Conservation (phyloP, 2,888 invertebrate genomes). For the Rhingia campestris region DNA sequence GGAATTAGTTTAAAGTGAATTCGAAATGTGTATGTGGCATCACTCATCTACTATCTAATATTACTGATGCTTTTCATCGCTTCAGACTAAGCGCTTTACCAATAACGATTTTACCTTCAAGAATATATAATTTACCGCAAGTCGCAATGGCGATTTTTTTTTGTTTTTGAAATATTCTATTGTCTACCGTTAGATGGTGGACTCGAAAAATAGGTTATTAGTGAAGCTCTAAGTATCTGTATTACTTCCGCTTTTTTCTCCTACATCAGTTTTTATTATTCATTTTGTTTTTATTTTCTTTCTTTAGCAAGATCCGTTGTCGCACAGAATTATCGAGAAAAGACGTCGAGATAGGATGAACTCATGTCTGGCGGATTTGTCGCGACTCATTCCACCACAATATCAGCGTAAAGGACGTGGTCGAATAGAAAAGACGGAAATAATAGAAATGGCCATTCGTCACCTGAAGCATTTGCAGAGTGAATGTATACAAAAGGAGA, state of each 20-base stretch:
- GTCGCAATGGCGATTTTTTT: no score
- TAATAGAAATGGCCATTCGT: slow-evolving; percentile 98
- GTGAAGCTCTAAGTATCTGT: no score
- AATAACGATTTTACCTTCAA: slow-evolving; percentile 13
- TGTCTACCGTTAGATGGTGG: no score
- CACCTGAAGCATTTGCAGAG: slow-evolving; percentile 95
- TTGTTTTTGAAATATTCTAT: no score
- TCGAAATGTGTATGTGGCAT: slow-evolving; percentile 4
- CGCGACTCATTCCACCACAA: slow-evolving; percentile 95
- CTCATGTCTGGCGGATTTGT: slow-evolving; percentile 96
- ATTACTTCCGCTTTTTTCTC: no score
- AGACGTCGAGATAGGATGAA: slow-evolving; percentile 98
- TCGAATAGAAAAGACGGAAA: slow-evolving; percentile 98
- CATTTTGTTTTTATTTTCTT: slow-evolving; percentile 32
- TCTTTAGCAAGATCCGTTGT: slow-evolving; percentile 94
- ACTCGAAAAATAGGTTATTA: no score
- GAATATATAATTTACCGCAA: background rate
- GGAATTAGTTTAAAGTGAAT: slow-evolving; percentile 27
- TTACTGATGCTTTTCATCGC: slow-evolving; percentile 30
- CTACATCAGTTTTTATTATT: background rate
- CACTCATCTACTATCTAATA: slow-evolving; percentile 13
- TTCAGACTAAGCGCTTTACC: slow-evolving; percentile 23
- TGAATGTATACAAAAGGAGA: slow-evolving; percentile 82
- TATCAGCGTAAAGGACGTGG: slow-evolving; percentile 97
- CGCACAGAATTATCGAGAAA: slow-evolving; percentile 98